phyloP scores from a whole-genome alignment of 1,140 invertebrate species.

The Mamestra configurata region DNA sequence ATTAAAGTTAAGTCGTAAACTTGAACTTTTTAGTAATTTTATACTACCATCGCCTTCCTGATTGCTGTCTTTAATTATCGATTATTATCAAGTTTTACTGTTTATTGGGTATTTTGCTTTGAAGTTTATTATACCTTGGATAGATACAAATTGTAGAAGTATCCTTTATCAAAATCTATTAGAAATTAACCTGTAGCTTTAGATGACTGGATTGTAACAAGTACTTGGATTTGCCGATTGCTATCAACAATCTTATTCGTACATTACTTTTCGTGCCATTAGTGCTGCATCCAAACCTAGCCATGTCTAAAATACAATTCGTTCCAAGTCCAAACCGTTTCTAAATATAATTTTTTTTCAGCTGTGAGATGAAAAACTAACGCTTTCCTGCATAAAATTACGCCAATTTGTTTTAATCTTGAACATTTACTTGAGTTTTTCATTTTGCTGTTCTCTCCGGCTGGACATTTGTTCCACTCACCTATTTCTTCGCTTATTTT shows the following conservation, averaged over 20 bases:
- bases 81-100: not conserved
- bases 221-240: too few species aligned
- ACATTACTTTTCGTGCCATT: not conserved
- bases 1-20: conserved; percentile 18
- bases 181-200: too few species aligned
- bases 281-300: not conserved
- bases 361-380: not conserved
- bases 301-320: conserved; percentile 6
- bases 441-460: conserved; percentile 40
- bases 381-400: conserved; percentile 11
- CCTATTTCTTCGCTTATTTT: conserved; percentile 64
- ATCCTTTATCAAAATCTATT: too few species aligned
- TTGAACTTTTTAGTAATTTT: conserved; percentile 39
- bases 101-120: too few species aligned
- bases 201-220: too few species aligned
- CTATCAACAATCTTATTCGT: too few species aligned
- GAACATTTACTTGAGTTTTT: conserved; percentile 15
- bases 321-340: not conserved
- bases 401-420: conserved; percentile 14
- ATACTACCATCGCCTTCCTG: conserved; percentile 8
- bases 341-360: conserved; percentile 31
- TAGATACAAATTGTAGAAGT: too few species aligned
- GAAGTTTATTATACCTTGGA: not conserved
- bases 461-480: conserved; percentile 61
- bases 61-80: not conserved